A percentile compares a stretch with the other conserved stretches of the same genome.
Evolutionary conservation across 2,113 vertebrate genomes (phyloP).

Genomic region (Channa argus): DNA sequence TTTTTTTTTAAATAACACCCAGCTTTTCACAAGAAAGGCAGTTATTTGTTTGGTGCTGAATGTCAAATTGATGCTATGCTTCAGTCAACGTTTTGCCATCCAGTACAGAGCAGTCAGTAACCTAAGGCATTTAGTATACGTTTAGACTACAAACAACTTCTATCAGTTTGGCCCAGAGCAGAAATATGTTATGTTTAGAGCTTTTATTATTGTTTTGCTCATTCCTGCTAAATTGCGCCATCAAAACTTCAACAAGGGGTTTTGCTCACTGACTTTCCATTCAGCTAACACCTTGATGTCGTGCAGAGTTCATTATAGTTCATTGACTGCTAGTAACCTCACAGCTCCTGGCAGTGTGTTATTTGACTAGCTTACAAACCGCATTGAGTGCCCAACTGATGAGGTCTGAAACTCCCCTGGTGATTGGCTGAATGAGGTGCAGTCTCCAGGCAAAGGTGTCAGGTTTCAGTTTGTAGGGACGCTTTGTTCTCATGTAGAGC

Average conservation of each 20-base stretch:
- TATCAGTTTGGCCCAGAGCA: slow-evolving; percentile 22
- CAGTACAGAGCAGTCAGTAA: slow-evolving; percentile 13
- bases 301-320: slow-evolving; percentile 75
- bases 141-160: slow-evolving; percentile 48
- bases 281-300: slow-evolving; percentile 7
- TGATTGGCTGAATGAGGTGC: slow-evolving; percentile 61
- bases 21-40: neutral
- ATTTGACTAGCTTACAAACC: slow-evolving; percentile 73
- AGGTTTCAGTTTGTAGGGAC: slow-evolving; percentile 71
- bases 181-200: slow-evolving; percentile 11
- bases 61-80: slow-evolving; percentile 3
- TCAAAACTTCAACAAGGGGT: neutral
- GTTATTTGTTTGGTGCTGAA: slow-evolving; percentile 30
- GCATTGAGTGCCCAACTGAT: slow-evolving; percentile 65
- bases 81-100: slow-evolving; percentile 49
- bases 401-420: slow-evolving; percentile 50
- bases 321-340: slow-evolving; percentile 80
- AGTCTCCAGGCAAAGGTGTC: slow-evolving; percentile 73
- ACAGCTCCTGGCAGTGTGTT: slow-evolving; percentile 64
- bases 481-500: slow-evolving; percentile 63
- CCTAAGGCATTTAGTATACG: slow-evolving; percentile 23
- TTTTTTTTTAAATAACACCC: slow-evolving; percentile 20
- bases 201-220: slow-evolving; percentile 7
- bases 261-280: slow-evolving; percentile 9
- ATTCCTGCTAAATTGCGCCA: slow-evolving; percentile 16